Conservation (phyloP, 2,888 invertebrate species). For the Mylabris sibirica region DNA sequence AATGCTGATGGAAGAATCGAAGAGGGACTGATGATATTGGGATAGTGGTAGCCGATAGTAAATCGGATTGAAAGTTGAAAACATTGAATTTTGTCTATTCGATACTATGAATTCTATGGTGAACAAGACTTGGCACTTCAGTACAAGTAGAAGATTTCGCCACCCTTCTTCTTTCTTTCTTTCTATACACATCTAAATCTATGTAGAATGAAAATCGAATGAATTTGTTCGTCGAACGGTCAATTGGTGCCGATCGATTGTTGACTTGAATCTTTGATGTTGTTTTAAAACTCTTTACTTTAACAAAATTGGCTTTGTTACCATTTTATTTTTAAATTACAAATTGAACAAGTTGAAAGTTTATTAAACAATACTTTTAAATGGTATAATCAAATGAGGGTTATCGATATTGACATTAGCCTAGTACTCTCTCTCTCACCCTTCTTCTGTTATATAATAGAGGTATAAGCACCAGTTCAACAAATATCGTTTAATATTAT, state of each 20-base stretch:
- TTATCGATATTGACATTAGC: background rate
- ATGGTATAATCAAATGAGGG: background rate
- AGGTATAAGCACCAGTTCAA: conserved; percentile 43
- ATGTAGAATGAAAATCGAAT: conserved; percentile 25
- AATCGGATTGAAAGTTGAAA: conserved; percentile 32
- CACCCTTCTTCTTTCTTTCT: background rate
- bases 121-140: conserved; percentile 37
- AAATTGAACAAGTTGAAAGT: background rate
- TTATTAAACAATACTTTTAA: background rate
- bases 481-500: conserved; percentile 45
- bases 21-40: conserved; percentile 3
- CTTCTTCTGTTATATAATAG: background rate
- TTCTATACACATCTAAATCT: background rate
- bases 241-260: conserved; percentile 33
- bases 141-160: conserved; percentile 24
- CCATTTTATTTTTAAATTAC: background rate
- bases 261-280: background rate
- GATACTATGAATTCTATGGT: conserved; percentile 28
- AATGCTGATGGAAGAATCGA: background rate
- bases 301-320: background rate
- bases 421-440: too few species aligned
- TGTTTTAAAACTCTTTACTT: background rate
- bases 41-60: conserved; percentile 4
- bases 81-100: conserved; percentile 33
- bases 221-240: conserved; percentile 26